These are phyloP conservation scores for Callipepla californica DNA, from an alignment of 2,113 vertebrate genomes.

Conservation along the genomic window DNA sequence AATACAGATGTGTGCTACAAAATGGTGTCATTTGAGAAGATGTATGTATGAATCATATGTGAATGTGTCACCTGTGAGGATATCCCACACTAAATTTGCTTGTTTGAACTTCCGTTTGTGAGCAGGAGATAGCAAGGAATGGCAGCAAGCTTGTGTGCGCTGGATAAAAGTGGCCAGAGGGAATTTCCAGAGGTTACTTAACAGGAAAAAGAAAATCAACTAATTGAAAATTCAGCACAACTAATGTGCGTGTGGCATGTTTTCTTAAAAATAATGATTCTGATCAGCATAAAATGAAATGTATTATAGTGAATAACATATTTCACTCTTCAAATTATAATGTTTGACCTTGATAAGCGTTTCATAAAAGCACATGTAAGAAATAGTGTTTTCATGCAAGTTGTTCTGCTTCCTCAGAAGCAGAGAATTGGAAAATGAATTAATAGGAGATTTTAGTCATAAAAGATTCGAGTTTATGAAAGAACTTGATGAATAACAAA, in stretches of 20 bases:
- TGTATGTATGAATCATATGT: no score
- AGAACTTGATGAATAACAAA: conserved; percentile 13
- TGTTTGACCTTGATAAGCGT: conserved; percentile 36
- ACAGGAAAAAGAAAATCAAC: not conserved
- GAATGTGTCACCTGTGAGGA: not conserved
- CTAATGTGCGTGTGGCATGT: not conserved
- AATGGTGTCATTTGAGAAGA: fast-evolving
- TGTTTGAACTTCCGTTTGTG: not conserved
- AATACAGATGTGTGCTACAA: fast-evolving
- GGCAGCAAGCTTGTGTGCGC: fast-evolving
- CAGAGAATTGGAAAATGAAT: conserved; percentile 13
- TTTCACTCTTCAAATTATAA: not conserved
- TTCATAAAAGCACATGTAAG: not conserved
- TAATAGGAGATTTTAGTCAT: conserved; percentile 1
- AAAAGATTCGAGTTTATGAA: not conserved
- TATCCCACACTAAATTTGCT: fast-evolving
- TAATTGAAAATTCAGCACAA: not conserved
- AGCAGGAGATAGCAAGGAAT: not conserved
- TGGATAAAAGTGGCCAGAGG: not conserved
- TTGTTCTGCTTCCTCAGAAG: not conserved
- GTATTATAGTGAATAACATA: not conserved
- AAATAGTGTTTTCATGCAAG: conserved; percentile 41
- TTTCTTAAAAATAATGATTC: not conserved
- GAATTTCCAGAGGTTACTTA: not conserved
- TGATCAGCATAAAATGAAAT: not conserved